Evolutionary conservation across 2,113 vertebrate species (phyloP).

Genomic region (Nestor notabilis): DNA sequence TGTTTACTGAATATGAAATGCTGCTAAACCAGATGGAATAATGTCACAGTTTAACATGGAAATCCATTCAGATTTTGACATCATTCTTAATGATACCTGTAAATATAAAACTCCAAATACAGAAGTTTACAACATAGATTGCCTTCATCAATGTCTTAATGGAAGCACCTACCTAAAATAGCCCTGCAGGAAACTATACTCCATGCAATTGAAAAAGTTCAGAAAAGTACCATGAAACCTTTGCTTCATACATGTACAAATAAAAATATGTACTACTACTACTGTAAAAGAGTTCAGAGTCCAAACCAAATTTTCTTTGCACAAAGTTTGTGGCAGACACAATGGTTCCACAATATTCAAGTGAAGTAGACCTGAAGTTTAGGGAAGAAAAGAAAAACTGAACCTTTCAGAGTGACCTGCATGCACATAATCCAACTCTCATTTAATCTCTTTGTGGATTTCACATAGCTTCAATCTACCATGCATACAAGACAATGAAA

Average conservation of each 20-base stretch:
- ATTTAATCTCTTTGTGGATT: background rate
- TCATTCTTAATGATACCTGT: background rate
- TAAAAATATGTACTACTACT: background rate
- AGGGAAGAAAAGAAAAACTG: background rate
- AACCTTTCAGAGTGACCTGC: background rate
- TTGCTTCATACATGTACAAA: background rate
- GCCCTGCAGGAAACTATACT: background rate
- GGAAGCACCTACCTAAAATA: background rate
- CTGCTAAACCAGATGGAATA: conserved; percentile 46
- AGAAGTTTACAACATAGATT: background rate
- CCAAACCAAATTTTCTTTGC: background rate
- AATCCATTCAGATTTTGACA: conserved; percentile 36
- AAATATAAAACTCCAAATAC: background rate
- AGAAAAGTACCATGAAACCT: background rate
- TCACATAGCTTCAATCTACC: background rate
- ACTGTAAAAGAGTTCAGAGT: background rate
- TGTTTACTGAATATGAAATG: conserved; percentile 57
- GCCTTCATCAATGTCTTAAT: background rate
- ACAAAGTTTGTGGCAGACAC: background rate
- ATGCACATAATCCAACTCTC: background rate
- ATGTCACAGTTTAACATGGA: conserved; percentile 6
- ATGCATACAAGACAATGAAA: background rate
- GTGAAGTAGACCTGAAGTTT: background rate
- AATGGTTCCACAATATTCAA: background rate
- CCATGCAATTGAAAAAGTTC: background rate